phyloP scores from a whole-genome alignment of 2,888 invertebrate genomes.

The Rugalucina vietnamica region DNA sequence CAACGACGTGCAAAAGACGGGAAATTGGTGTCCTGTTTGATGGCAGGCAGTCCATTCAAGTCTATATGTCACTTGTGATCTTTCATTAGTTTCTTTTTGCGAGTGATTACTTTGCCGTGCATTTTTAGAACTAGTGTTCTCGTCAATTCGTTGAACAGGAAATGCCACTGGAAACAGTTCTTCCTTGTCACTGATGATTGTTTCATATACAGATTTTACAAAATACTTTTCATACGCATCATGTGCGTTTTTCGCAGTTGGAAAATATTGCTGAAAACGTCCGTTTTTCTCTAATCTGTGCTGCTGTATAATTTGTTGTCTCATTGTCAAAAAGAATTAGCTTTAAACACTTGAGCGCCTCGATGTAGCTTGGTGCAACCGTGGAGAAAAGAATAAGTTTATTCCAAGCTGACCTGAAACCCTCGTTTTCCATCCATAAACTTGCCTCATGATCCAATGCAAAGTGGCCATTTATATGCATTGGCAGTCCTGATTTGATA shows the following conservation, averaged over 20 bases:
- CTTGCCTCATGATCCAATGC: conserved; percentile 72
- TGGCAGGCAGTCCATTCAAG: neutral
- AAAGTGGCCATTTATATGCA: conserved; percentile 77
- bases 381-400: conserved; percentile 66
- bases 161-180: conserved; percentile 26
- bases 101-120: no score
- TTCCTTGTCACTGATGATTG: conserved; percentile 9
- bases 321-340: neutral
- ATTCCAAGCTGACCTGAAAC: conserved; percentile 78
- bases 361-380: conserved; percentile 74
- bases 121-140: no score
- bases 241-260: conserved; percentile 7
- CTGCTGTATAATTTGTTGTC: neutral
- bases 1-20: neutral
- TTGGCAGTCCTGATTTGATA: conserved; percentile 68
- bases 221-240: conserved; percentile 50
- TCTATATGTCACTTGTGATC: no score
- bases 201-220: conserved; percentile 23
- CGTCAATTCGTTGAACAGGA: no score
- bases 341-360: conserved; percentile 52
- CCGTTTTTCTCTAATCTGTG: neutral
- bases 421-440: conserved; percentile 60
- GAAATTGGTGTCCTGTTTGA: neutral
- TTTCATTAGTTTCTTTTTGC: neutral
- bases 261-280: conserved; percentile 37